A percentile compares a stretch with the other conserved stretches of the same genome.
These are phyloP conservation scores for Balearica regulorum DNA, from an alignment of 2,797 vertebrate genomes.

Conservation along the genomic window DNA sequence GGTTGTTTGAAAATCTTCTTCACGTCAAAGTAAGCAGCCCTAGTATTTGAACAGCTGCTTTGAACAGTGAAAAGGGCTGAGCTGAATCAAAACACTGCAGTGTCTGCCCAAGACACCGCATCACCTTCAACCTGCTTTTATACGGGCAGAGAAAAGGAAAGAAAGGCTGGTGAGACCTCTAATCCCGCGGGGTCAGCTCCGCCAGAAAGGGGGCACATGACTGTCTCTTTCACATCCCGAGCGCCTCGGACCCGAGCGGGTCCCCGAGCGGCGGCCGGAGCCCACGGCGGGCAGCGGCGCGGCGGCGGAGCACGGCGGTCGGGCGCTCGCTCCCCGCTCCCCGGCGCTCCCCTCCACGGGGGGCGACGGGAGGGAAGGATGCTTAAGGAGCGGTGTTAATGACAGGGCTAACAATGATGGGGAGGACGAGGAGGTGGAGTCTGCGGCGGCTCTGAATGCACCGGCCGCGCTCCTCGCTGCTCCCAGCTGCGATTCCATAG, in stretches of 20 bases:
- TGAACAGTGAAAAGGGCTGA: constrained; percentile 76
- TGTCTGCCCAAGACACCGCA: constrained; percentile 68
- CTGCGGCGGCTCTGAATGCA: constrained; percentile 27
- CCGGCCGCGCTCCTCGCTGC: not conserved
- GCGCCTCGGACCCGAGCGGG: not conserved
- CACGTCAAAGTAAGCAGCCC: constrained; percentile 73
- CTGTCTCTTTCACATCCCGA: constrained; percentile 29
- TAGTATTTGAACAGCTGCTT: constrained; percentile 79
- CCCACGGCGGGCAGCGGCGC: not conserved
- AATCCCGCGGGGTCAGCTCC: constrained; percentile 46
- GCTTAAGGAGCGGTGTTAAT: constrained; percentile 35
- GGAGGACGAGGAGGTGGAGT: constrained; percentile 30
- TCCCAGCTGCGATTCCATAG: constrained; percentile 43
- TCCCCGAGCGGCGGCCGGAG: not conserved
- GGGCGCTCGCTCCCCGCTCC: not conserved
- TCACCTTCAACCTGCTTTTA: constrained; percentile 69
- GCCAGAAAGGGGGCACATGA: constrained; percentile 17
- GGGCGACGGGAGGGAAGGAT: not conserved
- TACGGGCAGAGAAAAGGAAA: constrained; percentile 49
- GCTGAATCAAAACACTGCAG: constrained; percentile 74
- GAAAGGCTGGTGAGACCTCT: constrained; percentile 48
- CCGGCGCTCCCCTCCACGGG: not conserved
- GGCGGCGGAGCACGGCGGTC: not conserved
- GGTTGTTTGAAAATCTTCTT: constrained; percentile 78
- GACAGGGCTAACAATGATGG: constrained; percentile 34